A percentile compares a stretch with the other conserved stretches of the same genome.
Evolutionary conservation across 1,140 invertebrate genomes (phyloP).

Genomic region (Heliconius hermathena): DNA sequence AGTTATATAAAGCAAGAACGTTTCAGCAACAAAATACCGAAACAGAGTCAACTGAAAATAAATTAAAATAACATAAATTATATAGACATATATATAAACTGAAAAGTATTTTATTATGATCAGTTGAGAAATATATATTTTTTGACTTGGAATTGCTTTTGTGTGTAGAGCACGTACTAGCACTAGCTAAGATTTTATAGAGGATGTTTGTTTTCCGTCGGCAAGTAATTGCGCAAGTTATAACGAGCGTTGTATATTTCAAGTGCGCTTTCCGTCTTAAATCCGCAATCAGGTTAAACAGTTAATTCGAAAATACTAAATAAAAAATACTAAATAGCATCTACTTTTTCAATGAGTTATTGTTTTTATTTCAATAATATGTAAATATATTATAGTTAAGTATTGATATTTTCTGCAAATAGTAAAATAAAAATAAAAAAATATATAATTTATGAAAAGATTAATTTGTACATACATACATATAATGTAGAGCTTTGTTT

Average conservation of each 20-base stretch:
- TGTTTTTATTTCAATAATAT: neutral
- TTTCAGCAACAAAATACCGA: too few relatives aligned
- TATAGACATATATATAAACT: too few relatives aligned
- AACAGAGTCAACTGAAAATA: too few relatives aligned
- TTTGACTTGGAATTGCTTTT: too few relatives aligned
- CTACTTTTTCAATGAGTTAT: too few relatives aligned
- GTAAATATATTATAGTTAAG: neutral
- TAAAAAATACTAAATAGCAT: neutral
- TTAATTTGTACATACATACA: too few relatives aligned
- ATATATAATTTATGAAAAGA: too few relatives aligned
- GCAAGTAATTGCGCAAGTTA: constrained; percentile 29
- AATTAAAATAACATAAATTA: too few relatives aligned
- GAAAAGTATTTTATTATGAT: too few relatives aligned
- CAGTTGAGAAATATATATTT: too few relatives aligned
- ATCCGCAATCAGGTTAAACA: neutral
- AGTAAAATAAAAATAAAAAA: too few relatives aligned
- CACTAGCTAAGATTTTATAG: constrained; percentile 4
- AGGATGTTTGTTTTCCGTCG: constrained; percentile 29
- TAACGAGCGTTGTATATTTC: constrained; percentile 14
- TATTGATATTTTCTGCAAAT: too few relatives aligned
- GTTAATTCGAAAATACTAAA: neutral
- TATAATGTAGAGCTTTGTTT: neutral
- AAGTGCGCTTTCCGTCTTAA: constrained; percentile 7
- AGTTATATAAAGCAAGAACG: neutral
- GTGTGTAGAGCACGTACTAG: neutral